Evolutionary conservation across 2,797 vertebrate genomes (phyloP).

Genomic region (Limosa lapponica): DNA sequence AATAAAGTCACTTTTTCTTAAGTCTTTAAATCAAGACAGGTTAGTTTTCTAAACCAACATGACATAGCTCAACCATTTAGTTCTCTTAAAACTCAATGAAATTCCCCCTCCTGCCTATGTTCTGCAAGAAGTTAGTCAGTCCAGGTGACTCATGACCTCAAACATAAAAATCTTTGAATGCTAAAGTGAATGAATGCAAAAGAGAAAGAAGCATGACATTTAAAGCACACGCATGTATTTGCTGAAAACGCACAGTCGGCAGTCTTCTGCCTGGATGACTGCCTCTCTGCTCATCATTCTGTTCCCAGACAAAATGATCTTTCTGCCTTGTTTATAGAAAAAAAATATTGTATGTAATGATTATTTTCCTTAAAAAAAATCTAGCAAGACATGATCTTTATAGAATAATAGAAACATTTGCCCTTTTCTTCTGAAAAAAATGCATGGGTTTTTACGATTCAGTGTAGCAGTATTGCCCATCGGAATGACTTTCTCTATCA

Average conservation of each 20-base stretch:
- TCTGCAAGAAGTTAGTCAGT: not conserved
- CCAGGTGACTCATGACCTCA: not conserved
- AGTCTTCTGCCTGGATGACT: not conserved
- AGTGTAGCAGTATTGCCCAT: not conserved
- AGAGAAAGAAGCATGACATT: not conserved
- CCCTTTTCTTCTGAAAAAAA: not conserved
- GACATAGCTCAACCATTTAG: not conserved
- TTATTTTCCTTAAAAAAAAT: not conserved
- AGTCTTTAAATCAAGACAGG: not conserved
- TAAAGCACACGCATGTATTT: not conserved
- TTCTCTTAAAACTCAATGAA: not conserved
- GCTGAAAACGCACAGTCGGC: rapidly evolving
- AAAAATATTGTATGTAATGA: not conserved
- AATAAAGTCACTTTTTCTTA: not conserved
- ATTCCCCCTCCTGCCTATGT: not conserved
- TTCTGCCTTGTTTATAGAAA: not conserved
- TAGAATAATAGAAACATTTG: not conserved
- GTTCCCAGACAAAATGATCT: not conserved
- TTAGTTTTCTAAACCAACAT: not conserved
- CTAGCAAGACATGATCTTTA: not conserved
- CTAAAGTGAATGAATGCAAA: not conserved
- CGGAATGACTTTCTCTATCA: not conserved
- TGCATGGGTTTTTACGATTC: not conserved
- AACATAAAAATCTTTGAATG: not conserved
- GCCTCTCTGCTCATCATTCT: not conserved